phyloP scores from a whole-genome alignment of 2,113 vertebrate genomes.

The Brienomyrus longianalis region DNA sequence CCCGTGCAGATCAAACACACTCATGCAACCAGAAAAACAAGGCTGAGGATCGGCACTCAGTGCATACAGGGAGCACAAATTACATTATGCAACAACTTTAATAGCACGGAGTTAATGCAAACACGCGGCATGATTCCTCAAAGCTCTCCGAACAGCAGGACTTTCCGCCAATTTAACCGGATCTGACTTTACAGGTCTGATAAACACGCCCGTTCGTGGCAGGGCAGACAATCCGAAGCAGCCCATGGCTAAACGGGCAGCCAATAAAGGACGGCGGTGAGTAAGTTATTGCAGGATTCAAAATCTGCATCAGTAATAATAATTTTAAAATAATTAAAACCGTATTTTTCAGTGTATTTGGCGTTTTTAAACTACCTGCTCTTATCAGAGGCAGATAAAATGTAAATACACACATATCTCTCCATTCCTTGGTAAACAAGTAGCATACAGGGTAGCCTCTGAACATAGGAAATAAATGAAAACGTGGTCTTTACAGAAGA shows the following conservation, averaged over 20 bases:
- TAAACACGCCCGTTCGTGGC: background rate
- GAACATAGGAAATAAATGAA: background rate
- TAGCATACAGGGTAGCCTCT: background rate
- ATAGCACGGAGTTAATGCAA: background rate
- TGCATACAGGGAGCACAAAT: background rate
- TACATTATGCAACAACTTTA: constrained; percentile 20
- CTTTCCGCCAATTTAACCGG: background rate
- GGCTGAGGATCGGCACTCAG: background rate
- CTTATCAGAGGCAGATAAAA: background rate
- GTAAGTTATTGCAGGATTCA: background rate
- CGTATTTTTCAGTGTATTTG: background rate
- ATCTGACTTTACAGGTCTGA: background rate
- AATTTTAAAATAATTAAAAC: background rate
- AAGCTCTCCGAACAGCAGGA: background rate
- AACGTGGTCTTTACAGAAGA: background rate
- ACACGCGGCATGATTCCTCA: background rate
- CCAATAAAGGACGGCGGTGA: background rate
- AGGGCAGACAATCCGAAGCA: background rate
- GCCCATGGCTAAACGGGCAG: background rate
- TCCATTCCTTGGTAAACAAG: background rate
- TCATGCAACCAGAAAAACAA: background rate
- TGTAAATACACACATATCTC: background rate
- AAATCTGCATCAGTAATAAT: background rate
- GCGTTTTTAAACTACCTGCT: background rate
- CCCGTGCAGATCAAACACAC: background rate